A percentile compares a stretch with the other conserved stretches of the same genome.
phyloP scores from a whole-genome alignment of 1,140 invertebrate genomes.

The Drosophila grimshawi region DNA sequence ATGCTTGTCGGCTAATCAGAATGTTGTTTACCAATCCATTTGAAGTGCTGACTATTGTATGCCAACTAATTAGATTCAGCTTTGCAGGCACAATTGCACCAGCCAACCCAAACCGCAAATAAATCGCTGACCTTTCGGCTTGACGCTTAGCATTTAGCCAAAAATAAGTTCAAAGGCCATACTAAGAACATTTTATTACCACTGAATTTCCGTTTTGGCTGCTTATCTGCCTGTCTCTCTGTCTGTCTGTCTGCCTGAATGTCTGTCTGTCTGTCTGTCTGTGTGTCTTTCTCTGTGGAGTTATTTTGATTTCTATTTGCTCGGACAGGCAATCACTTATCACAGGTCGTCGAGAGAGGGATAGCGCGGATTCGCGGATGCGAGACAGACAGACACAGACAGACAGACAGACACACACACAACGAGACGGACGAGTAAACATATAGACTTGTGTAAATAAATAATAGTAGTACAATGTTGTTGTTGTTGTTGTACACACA shows the following conservation, averaged over 20 bases:
- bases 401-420: constrained; percentile 18
- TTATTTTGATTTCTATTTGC: constrained; percentile 67
- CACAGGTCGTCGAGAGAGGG: constrained; percentile 13
- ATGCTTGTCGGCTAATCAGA: constrained; percentile 44
- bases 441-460: constrained; percentile 38
- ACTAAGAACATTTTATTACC: constrained; percentile 37
- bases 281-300: constrained; percentile 19
- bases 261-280: constrained; percentile 1
- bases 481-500: neutral
- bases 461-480: constrained; percentile 38
- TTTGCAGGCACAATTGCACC: neutral
- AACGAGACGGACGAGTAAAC: constrained; percentile 5
- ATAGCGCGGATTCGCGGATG: constrained; percentile 27
- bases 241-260: constrained; percentile 9
- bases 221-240: constrained; percentile 15
- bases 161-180: constrained; percentile 58
- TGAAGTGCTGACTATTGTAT: constrained; percentile 44
- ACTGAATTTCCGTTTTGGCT: constrained; percentile 22
- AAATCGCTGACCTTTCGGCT: constrained; percentile 27
- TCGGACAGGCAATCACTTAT: constrained; percentile 64
- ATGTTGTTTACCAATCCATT: constrained; percentile 77
- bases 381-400: constrained; percentile 16
- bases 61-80: constrained; percentile 66
- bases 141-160: constrained; percentile 4
- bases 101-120: neutral